Evolutionary conservation across 2,797 vertebrate genomes (phyloP).

Genomic region (Tiaroga cobitis): DNA sequence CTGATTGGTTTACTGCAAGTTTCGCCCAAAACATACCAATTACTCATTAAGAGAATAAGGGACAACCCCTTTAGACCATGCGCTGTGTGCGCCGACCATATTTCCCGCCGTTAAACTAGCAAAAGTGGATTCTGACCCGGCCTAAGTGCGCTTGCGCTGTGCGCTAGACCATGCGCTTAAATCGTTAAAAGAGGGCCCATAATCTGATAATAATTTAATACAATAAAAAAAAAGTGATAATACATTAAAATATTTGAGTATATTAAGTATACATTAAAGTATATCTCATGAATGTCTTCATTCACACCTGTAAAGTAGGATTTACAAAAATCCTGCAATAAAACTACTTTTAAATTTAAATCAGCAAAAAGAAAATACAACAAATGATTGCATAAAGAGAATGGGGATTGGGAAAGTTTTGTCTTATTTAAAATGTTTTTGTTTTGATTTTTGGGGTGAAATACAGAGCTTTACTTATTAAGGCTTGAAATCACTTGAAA

Average conservation of each 20-base stretch:
- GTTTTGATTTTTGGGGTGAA: neutral
- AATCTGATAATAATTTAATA: neutral
- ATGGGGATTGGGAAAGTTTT: neutral
- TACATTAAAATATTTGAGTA: neutral
- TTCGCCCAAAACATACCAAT: too few species aligned
- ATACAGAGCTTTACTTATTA: neutral
- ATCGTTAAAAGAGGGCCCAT: neutral
- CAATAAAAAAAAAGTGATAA: neutral
- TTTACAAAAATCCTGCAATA: neutral
- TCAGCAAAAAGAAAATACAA: neutral
- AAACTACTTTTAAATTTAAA: neutral
- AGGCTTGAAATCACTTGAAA: conserved; percentile 2
- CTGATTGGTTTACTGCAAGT: too few species aligned
- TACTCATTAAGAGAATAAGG: too few species aligned
- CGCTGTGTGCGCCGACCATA: too few species aligned
- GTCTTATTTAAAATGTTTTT: neutral
- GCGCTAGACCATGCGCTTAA: too few species aligned
- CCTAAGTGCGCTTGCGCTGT: too few species aligned
- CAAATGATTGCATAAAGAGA: neutral
- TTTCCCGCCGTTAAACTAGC: too few species aligned
- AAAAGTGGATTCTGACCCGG: too few species aligned
- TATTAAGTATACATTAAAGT: neutral
- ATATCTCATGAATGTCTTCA: neutral
- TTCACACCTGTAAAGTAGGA: neutral
- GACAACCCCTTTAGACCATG: too few species aligned